Evolutionary conservation across 2,888 invertebrate species (phyloP), one percentile per base, ranked within the genome.

Genomic region (Minunthozetes semirufus): DNA sequence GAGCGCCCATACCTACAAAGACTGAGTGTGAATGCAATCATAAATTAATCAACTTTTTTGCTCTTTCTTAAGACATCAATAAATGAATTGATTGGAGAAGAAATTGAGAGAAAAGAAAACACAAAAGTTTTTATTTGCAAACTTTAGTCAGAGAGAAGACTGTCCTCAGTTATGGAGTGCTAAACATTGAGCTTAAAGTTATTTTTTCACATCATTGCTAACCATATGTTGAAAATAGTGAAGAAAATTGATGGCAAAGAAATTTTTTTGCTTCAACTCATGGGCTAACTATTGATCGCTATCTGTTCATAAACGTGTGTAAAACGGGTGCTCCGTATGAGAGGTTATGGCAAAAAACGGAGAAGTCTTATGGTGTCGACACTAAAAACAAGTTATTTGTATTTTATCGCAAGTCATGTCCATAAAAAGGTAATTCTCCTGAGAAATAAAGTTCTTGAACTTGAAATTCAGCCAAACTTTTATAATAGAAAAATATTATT

Each of bases 161-260:
- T 48, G n/a, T 48, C n/a, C 48, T 4, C 33, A 33, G 33, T 33
- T 33, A 33, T 33, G 33, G 8, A 33, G 33, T 33, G 33, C 33
- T 33, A 33, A 33, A n/a, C 48, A 17, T 48, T 3, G n/a, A 48
- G 15, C 11, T n/a, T 17, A 48, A 48, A 48, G 13, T 48, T 48
- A 17, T 48, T n/a, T 53, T 53, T 53, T 19, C 19, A n/a, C 19
- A 6, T n/a, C 53, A n/a, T 53, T 19, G 19, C 19, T 53, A 53
- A 53, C 53, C 19, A 53, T 53, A 53, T n/a, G 53, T 53, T 6
- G 8, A 8, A 53, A n/a, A 17, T 4, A 53, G 53, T 53, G 53
- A 53, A n/a, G 53, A 53, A 53, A 53, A 53, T 53, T 53, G 53
- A 53, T 53, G 17, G 53, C 53, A n/a, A 53, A 53, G 19, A 53